These are phyloP conservation scores for Lapara coniferarum DNA, from an alignment of 2,888 invertebrate genomes.

Conservation along the genomic window DNA sequence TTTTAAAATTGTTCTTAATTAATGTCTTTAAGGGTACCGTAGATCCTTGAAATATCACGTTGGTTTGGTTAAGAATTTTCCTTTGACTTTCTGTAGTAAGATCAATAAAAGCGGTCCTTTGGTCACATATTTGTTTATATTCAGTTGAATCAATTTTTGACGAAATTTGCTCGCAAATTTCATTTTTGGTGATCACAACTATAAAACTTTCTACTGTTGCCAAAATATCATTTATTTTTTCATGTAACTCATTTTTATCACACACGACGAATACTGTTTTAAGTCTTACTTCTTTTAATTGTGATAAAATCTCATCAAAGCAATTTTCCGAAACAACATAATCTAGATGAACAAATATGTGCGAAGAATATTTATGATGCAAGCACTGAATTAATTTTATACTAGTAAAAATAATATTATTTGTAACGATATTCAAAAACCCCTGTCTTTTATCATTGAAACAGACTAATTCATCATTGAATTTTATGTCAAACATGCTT, in stretches of 20 bases:
- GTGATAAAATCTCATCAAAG: conserved; percentile 29
- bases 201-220: not conserved
- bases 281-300: conserved; percentile 1
- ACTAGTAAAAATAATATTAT: conserved; percentile 33
- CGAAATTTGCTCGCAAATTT: not conserved
- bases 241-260: not conserved
- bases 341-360: conserved; percentile 33
- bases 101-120: conserved; percentile 6
- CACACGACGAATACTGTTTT: conserved; percentile 14
- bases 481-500: not conserved
- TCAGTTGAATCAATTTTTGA: not conserved
- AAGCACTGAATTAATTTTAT: conserved; percentile 37
- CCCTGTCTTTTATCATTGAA: not conserved
- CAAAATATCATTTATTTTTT: conserved; percentile 8
- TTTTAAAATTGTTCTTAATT: conserved; percentile 4
- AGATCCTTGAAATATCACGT: conserved; percentile 18
- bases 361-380: conserved; percentile 5
- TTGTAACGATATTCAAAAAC: conserved; percentile 26
- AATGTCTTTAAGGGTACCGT: conserved; percentile 3
- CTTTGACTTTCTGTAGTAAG: conserved; percentile 8
- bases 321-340: conserved; percentile 29
- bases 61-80: conserved; percentile 25
- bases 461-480: not conserved
- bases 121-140: conserved; percentile 9
- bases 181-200: conserved; percentile 4